Conservation (phyloP, 2,797 vertebrate genomes). For the Rhyacichthys aspro region DNA sequence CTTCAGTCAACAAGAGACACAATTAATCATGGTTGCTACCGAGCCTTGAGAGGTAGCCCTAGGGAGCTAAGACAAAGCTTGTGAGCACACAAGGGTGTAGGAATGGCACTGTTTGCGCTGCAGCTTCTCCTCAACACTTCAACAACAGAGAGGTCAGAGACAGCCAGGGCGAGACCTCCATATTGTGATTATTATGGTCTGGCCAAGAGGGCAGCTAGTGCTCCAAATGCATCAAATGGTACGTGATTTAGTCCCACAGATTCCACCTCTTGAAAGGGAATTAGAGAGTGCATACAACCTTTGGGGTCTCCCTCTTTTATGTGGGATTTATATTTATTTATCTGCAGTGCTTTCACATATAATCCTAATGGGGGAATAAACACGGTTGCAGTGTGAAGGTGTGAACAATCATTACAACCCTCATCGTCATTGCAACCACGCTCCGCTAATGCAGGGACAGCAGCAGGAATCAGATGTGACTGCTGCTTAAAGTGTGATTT, state of each 20-base stretch:
- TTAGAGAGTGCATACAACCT: not conserved
- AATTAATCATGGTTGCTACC: slow-evolving; percentile 56
- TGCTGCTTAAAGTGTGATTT: slow-evolving; percentile 69
- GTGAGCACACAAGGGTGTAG: slow-evolving; percentile 42
- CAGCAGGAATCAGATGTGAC: slow-evolving; percentile 67
- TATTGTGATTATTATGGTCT: slow-evolving; percentile 58
- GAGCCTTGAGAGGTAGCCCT: slow-evolving; percentile 39
- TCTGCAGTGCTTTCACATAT: slow-evolving; percentile 9
- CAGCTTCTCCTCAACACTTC: slow-evolving; percentile 29
- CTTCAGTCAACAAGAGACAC: slow-evolving; percentile 52
- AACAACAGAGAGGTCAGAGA: slow-evolving; percentile 50
- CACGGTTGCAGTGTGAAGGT: slow-evolving; percentile 16
- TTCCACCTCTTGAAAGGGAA: slow-evolving; percentile 23
- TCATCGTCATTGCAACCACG: slow-evolving; percentile 23
- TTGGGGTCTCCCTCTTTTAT: not conserved
- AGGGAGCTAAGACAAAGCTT: slow-evolving; percentile 46
- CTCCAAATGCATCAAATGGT: slow-evolving; percentile 26
- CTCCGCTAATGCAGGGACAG: slow-evolving; percentile 31
- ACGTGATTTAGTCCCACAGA: slow-evolving; percentile 19
- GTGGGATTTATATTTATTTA: too few relatives aligned
- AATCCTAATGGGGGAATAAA: not conserved
- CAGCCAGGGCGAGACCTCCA: slow-evolving; percentile 50
- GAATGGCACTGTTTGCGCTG: slow-evolving; percentile 29
- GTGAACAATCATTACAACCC: slow-evolving; percentile 23
- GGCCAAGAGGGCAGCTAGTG: slow-evolving; percentile 29